phyloP scores from a whole-genome alignment of 1,140 invertebrate genomes.

The Apis mellifera region DNA sequence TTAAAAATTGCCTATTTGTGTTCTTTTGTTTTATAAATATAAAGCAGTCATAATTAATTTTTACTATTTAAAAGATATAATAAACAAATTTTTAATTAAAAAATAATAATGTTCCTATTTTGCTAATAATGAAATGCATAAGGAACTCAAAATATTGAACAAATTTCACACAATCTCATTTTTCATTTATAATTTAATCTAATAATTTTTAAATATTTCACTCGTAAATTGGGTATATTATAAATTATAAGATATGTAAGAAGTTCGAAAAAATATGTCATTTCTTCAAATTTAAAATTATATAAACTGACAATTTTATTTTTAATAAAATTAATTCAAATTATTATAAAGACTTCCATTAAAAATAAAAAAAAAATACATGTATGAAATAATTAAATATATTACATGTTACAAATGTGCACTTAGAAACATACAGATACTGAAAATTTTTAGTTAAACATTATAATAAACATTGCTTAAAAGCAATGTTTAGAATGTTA shows the following conservation, averaged over 20 bases:
- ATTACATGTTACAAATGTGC: slow-evolving; percentile 9
- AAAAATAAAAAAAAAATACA: background rate
- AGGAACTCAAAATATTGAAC: slow-evolving; percentile 32
- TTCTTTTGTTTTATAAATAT: background rate
- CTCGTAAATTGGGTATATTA: slow-evolving; percentile 1
- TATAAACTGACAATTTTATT: slow-evolving; percentile 1
- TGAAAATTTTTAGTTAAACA: slow-evolving; percentile 40
- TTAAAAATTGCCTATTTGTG: slow-evolving; percentile 20
- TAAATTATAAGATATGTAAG: background rate
- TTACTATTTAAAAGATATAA: slow-evolving; percentile 17
- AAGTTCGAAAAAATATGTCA: background rate
- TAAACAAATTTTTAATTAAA: background rate
- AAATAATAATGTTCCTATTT: slow-evolving; percentile 26
- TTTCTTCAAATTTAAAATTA: slow-evolving; percentile 10
- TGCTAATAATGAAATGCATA: background rate
- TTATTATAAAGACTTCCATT: slow-evolving; percentile 8
- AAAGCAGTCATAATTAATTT: slow-evolving; percentile 23
- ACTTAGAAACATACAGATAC: slow-evolving; percentile 10
- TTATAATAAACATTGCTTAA: slow-evolving; percentile 29
- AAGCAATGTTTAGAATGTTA: slow-evolving; percentile 26
- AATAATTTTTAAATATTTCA: slow-evolving; percentile 22
- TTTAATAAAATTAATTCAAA: background rate
- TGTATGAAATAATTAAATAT: slow-evolving; percentile 17
- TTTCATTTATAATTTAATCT: slow-evolving; percentile 26
- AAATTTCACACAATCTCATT: slow-evolving; percentile 20